Evolutionary conservation across 2,888 invertebrate genomes (phyloP).

Genomic region (Scaptomyza caliginosa): DNA sequence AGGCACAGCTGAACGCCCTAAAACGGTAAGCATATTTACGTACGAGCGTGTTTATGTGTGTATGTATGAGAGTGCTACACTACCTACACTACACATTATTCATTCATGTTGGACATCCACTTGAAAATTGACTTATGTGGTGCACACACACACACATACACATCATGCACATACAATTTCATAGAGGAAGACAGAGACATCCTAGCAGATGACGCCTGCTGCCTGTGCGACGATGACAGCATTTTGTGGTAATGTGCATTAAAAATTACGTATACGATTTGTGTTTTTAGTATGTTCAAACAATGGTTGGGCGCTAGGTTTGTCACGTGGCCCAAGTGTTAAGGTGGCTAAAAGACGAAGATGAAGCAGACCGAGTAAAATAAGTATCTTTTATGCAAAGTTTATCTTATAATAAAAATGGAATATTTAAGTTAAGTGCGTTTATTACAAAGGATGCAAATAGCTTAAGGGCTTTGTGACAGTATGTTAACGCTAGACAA

Average conservation of each 20-base stretch:
- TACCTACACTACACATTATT: conserved; percentile 59
- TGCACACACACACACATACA: conserved; percentile 26
- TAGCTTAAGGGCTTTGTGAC: no score
- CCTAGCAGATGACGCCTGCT: conserved; percentile 27
- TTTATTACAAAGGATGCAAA: neutral
- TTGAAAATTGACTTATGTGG: conserved; percentile 73
- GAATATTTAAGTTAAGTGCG: neutral
- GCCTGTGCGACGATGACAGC: conserved; percentile 32
- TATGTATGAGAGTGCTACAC: conserved; percentile 14
- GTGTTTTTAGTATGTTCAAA: conserved; percentile 31
- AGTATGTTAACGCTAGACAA: no score
- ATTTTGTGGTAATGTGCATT: conserved; percentile 57
- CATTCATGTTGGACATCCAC: conserved; percentile 75
- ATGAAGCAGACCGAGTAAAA: neutral
- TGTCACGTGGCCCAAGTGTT: conserved; percentile 36
- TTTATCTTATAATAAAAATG: neutral
- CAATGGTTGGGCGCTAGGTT: conserved; percentile 18
- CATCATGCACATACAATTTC: neutral
- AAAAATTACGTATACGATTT: conserved; percentile 54
- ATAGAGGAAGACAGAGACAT: conserved; percentile 34
- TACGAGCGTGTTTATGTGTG: conserved; percentile 6
- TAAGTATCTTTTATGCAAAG: neutral
- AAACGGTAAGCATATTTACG: conserved; percentile 56
- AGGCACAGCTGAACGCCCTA: conserved; percentile 41
- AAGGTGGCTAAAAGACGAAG: conserved; percentile 17